Evolutionary conservation across 1,140 invertebrate species (phyloP), one percentile per base, ranked within the genome.

Genomic region (Bombus ignitus): DNA sequence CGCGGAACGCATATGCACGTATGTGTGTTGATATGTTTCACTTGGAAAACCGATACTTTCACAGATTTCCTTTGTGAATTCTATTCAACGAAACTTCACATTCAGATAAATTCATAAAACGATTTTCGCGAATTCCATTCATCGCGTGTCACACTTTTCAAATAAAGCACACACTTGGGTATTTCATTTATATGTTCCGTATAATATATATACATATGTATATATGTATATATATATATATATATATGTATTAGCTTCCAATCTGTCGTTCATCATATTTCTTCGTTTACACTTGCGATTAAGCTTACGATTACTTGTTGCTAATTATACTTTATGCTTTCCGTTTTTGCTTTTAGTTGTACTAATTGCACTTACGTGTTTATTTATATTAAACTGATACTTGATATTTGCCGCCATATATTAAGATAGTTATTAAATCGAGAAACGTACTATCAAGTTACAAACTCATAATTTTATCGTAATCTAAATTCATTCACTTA

Each of bases 1-100:
- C 77, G 28, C 57, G 37, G 5, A 77, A 77, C 39, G 39, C 18
- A 53, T 37, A 78, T 28, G 35, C 32, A n/a, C 25, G 13, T 70
- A 39, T 22, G 42, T 53, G 79, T 80, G 87, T 86, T 37, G 71
- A 86, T 79, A 88, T 28, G 83, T 75, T 81, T 81, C 66, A 57
- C 75, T 73, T 71, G 77, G 73, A 79, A 87, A 89, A 35, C 75
- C 81, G 81, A 89, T 89, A 90, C 81, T 79, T 84, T 70, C 85
- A 37, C 71, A 81, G 68, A 90, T 73, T 74, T 83, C 74, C 76
- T 85, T 86, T 47, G 68, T 70, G 39, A 85, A 90, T 66, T 65
- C 71, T 44, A 85, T 89, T 78, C 68, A 81, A 65, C 71, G 39
- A 44, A 75, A 89, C 59, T 66, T 73, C 42, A 53, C 35, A 8